These are phyloP conservation scores for Pterocles burchelli DNA, from an alignment of 2,113 vertebrate species.

Conservation along the genomic window DNA sequence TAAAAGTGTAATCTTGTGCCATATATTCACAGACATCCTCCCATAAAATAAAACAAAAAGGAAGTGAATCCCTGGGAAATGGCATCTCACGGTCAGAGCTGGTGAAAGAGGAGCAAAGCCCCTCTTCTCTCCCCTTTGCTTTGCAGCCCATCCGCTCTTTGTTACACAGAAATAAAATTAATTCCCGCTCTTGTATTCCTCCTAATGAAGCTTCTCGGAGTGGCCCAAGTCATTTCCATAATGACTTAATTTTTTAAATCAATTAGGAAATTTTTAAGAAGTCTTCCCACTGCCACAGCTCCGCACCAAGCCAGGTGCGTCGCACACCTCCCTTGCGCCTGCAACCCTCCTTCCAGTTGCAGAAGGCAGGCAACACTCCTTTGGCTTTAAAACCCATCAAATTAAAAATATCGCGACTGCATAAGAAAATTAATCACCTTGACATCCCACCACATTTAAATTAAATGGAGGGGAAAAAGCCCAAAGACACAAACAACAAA, in stretches of 20 bases:
- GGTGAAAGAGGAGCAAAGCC: background rate
- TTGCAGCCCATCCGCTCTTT: background rate
- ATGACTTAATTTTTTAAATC: constrained; percentile 31
- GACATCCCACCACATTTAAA: background rate
- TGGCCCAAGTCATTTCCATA: constrained; percentile 45
- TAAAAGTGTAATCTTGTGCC: background rate
- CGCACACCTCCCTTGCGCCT: accelerated
- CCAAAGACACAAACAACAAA: background rate
- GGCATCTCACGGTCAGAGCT: background rate
- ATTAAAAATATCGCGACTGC: background rate
- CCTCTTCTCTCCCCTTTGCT: background rate
- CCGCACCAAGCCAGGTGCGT: background rate
- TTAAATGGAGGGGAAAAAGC: background rate
- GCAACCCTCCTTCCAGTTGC: background rate
- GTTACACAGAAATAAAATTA: constrained; percentile 19
- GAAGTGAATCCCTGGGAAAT: background rate
- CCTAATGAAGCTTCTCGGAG: constrained; percentile 38
- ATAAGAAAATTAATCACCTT: background rate
- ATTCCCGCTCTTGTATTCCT: constrained; percentile 21
- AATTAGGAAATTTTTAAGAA: constrained; percentile 30
- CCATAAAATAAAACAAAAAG: background rate
- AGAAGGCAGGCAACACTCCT: background rate
- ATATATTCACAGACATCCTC: background rate
- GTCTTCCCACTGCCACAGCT: background rate
- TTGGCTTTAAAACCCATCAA: background rate